phyloP scores from a whole-genome alignment of 2,113 vertebrate species.

The Indicator maculatus region DNA sequence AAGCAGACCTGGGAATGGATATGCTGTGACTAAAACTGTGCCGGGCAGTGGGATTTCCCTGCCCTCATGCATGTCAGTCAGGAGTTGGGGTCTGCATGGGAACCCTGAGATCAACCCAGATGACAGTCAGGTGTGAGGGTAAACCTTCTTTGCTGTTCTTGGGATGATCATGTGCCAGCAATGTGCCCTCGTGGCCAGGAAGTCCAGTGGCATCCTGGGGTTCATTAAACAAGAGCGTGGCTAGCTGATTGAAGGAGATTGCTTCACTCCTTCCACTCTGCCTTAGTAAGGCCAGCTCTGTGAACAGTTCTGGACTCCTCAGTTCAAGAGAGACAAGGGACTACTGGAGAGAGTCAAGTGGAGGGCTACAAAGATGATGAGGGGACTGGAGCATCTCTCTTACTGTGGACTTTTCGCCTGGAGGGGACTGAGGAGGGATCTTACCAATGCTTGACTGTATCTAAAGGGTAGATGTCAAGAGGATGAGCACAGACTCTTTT shows the following conservation, averaged over 20 bases:
- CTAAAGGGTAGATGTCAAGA: neutral
- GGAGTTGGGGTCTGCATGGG: neutral
- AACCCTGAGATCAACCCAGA: neutral
- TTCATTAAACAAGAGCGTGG: neutral
- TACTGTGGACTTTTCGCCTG: neutral
- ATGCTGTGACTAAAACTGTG: neutral
- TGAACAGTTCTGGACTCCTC: neutral
- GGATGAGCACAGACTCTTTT: neutral
- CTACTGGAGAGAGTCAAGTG: neutral
- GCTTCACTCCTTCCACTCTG: neutral
- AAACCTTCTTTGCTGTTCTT: neutral
- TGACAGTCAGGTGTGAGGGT: neutral
- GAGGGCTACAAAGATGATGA: neutral
- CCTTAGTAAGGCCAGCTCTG: neutral
- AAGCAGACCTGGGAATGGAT: neutral
- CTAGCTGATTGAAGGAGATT: neutral
- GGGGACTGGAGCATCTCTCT: neutral
- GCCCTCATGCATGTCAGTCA: fast-evolving
- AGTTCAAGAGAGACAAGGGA: neutral
- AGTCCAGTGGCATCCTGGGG: neutral
- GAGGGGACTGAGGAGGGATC: neutral
- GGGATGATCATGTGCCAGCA: neutral
- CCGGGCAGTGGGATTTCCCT: neutral
- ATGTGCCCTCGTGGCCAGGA: neutral
- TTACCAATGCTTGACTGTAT: neutral